Evolutionary conservation across 2,113 vertebrate species (phyloP).

Genomic region (Cygnus atratus): DNA sequence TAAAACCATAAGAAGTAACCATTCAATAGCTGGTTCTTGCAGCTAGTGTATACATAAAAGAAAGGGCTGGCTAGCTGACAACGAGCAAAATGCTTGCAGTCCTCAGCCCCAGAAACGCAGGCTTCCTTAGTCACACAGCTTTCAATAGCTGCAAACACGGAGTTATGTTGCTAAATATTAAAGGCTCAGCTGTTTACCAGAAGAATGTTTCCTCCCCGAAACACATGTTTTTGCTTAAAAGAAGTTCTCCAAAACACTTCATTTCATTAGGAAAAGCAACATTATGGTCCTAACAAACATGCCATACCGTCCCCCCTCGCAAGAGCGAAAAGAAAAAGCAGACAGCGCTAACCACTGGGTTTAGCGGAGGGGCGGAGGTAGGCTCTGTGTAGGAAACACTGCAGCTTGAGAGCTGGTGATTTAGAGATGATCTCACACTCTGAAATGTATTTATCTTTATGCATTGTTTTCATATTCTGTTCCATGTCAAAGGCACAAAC

Average conservation of each 20-base stretch:
- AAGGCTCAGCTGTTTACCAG: slow-evolving; percentile 67
- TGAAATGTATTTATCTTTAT: neutral
- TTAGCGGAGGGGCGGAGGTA: neutral
- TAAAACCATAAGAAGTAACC: slow-evolving; percentile 48
- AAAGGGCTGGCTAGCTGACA: slow-evolving; percentile 52
- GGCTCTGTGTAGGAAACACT: neutral
- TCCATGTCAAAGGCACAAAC: neutral
- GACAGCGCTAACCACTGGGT: neutral
- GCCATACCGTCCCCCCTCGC: neutral
- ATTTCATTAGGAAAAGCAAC: slow-evolving; percentile 51
- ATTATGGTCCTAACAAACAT: slow-evolving; percentile 8
- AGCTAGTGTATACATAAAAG: neutral
- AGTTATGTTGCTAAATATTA: slow-evolving; percentile 65
- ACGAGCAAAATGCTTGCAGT: slow-evolving; percentile 45
- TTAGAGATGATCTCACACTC: neutral
- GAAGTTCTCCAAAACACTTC: slow-evolving; percentile 44
- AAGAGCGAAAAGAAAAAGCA: neutral
- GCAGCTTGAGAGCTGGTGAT: neutral
- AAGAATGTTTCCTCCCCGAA: slow-evolving; percentile 59
- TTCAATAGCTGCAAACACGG: slow-evolving; percentile 60
- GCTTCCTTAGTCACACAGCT: slow-evolving; percentile 44
- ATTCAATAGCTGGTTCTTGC: slow-evolving; percentile 39
- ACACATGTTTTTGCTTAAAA: slow-evolving; percentile 71
- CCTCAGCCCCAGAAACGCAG: slow-evolving; percentile 28
- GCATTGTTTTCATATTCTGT: neutral